Conservation (phyloP, 64 coral and sea anemone species). For the Stichodactyla helianthus region DNA sequence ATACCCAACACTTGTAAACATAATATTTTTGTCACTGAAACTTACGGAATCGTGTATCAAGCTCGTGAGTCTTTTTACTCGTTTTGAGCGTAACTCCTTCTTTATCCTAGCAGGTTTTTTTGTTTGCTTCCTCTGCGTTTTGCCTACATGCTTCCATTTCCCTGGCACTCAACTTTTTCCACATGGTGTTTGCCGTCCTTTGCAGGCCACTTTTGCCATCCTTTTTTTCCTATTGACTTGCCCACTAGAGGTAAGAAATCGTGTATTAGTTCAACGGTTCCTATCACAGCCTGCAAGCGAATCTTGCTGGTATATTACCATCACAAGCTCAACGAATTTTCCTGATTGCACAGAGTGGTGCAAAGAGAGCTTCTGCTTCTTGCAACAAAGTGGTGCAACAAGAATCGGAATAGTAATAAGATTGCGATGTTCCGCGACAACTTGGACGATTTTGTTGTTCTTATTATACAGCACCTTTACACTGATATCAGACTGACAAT, state of each 20-base stretch:
- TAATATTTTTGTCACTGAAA: no score
- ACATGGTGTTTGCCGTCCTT: not conserved
- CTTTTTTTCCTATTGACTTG: not conserved
- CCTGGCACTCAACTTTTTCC: not conserved
- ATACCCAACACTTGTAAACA: no score
- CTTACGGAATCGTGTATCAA: no score
- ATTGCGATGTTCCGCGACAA: no score
- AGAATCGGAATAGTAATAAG: not conserved
- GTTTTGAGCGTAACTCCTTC: not conserved
- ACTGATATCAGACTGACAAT: no score
- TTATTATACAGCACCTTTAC: no score
- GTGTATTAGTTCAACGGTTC: not conserved
- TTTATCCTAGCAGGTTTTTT: not conserved
- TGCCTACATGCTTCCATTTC: not conserved
- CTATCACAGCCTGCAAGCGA: not conserved
- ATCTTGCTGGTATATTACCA: not conserved
- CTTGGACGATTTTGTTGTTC: no score
- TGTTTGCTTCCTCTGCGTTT: not conserved
- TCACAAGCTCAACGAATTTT: not conserved
- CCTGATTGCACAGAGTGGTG: not conserved
- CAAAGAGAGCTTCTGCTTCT: not conserved
- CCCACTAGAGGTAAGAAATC: not conserved
- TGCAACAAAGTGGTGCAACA: not conserved
- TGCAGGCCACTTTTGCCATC: not conserved
- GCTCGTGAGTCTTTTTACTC: not conserved